Evolutionary conservation across 2,797 vertebrate genomes (phyloP), one percentile per base, ranked within the genome.

Genomic region (Muscicapa comitata): DNA sequence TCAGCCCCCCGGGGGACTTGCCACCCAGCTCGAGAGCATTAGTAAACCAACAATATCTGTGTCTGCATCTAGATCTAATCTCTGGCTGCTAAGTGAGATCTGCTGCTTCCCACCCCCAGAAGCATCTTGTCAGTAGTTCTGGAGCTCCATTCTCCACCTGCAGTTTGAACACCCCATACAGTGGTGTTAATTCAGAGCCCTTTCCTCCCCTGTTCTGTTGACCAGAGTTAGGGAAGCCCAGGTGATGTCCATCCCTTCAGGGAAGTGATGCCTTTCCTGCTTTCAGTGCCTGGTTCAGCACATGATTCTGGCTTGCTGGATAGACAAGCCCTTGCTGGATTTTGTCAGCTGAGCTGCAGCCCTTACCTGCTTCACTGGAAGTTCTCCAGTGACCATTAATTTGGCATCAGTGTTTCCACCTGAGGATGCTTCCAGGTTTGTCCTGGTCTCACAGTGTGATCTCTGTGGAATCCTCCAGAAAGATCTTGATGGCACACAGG

Each of bases 11-110:
- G 0, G 61, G 92, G 79, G 54, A 66, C 76, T 75, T 94, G 92
- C 95, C 96, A 96, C 96, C 96, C 96, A 96, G 90, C 42, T 93
- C 0, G 93, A 96, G 95, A 94, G 0, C 80, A 73, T 95, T 95
- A 93, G 91, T 81, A 88, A 94, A 81, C 82, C 62, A 55, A 88
- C 96, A 93, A 62, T 86, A 95, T 96, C 95, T 95, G 35, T 0
- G 7, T 88, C 91, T 91, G 79, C 91, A 95, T 95, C 96, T 95
- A 93, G 94, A 96, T 95, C 82, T 96, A 95, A 96, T 96, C 94
- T 95, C 3, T 0, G 9, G 37, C 85, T 90, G 88, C 91, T 80
- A 45, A 67, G 89, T 76, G 72, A 90, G 90, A 84, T 84, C 86
- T 12, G 1, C 79, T 48, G 54, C 62, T 94, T 95, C 79, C 88